phyloP scores from a whole-genome alignment of 2,113 vertebrate genomes.

The Rhynchopsitta pachyrhyncha region DNA sequence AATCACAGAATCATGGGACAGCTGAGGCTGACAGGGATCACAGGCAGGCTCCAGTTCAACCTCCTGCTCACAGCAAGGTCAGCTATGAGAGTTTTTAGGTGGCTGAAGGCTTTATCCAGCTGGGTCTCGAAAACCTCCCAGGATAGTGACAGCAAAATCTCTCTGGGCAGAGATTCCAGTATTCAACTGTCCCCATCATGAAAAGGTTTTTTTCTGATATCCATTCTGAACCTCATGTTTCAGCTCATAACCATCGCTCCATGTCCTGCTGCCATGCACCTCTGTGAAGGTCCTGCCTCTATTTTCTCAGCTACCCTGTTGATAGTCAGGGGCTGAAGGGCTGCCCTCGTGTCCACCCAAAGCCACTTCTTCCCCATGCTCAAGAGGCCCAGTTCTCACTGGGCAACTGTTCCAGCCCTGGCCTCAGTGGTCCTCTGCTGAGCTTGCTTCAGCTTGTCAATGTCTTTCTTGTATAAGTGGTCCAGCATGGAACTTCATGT shows the following conservation, averaged over 20 bases:
- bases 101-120: background rate
- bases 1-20: background rate
- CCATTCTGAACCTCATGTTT: background rate
- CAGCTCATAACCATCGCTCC: background rate
- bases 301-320: background rate
- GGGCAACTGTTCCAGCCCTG: background rate
- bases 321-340: background rate
- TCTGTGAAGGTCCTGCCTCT: background rate
- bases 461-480: background rate
- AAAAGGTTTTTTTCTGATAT: background rate
- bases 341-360: background rate
- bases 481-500: background rate
- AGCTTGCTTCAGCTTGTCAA: rapidly evolving
- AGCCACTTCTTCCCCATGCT: background rate
- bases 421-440: background rate
- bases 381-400: background rate
- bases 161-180: background rate
- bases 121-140: background rate
- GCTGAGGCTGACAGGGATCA: background rate
- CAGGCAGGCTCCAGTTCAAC: background rate
- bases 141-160: background rate
- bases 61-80: background rate
- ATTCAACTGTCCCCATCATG: background rate
- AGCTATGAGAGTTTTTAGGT: background rate
- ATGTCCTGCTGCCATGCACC: rapidly evolving